A percentile compares a stretch with the other conserved stretches of the same genome.
phyloP scores from a whole-genome alignment of 2,888 invertebrate genomes.

The Petrolisthes manimaculis region DNA sequence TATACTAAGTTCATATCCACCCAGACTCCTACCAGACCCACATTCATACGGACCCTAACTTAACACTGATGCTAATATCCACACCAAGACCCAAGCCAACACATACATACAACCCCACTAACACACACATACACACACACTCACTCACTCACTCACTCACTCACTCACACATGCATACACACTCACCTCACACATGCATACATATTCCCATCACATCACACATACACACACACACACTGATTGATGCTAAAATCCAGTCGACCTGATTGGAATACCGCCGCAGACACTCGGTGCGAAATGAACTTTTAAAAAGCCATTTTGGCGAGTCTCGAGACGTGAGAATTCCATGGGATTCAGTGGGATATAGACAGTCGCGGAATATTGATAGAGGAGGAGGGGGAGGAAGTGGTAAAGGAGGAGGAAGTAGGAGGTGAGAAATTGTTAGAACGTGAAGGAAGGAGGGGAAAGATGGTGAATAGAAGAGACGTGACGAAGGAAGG shows the following conservation, averaged over 20 bases:
- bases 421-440: background rate
- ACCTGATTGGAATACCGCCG: background rate
- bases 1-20: too few relatives aligned
- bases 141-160: too few relatives aligned
- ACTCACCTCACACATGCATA: background rate
- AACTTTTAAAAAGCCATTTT: conserved; percentile 7
- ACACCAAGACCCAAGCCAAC: too few relatives aligned
- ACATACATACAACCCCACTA: too few relatives aligned
- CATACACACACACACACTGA: background rate
- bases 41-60: too few relatives aligned
- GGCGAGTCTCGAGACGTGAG: conserved; percentile 5
- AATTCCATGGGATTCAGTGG: conserved; percentile 10
- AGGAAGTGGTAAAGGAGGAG: background rate
- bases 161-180: too few relatives aligned
- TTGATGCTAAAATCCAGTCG: background rate
- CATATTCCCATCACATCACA: background rate
- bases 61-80: too few relatives aligned
- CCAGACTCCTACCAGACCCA: too few relatives aligned
- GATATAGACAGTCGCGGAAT: conserved; percentile 1
- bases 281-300: background rate
- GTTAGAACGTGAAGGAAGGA: background rate
- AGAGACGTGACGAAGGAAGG: background rate
- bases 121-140: too few relatives aligned
- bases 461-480: background rate
- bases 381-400: background rate